Percentiles rank a stretch among this genome's conserved stretches.
phyloP scores from a whole-genome alignment of 2,888 invertebrate species.

The Trilocha varians region DNA sequence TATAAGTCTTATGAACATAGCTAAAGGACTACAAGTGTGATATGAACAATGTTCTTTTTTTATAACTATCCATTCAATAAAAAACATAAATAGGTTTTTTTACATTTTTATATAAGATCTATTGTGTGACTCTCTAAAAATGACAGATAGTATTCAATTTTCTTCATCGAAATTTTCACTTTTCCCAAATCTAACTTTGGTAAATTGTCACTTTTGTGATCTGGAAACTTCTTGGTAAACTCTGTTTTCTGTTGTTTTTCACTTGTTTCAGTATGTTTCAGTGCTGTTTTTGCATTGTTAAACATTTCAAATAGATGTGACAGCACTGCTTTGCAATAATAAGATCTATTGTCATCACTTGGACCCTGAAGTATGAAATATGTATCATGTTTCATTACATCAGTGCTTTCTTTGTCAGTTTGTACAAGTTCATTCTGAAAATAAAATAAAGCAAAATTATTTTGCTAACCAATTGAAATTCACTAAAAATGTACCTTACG shows the following conservation, averaged over 20 bases:
- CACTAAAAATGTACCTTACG: constrained; percentile 20
- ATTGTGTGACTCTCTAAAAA: constrained; percentile 67
- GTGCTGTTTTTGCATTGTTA: constrained; percentile 43
- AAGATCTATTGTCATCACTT: constrained; percentile 58
- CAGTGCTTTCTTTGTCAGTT: constrained; percentile 71
- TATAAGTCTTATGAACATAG: no score
- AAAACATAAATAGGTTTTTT: neutral
- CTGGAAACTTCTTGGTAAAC: constrained; percentile 74
- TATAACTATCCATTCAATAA: no score
- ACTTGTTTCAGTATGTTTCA: constrained; percentile 16
- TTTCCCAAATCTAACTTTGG: constrained; percentile 66
- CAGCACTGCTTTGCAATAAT: constrained; percentile 77
- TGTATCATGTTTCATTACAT: constrained; percentile 75
- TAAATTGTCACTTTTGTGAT: constrained; percentile 59
- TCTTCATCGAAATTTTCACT: constrained; percentile 74
- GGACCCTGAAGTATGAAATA: constrained; percentile 76
- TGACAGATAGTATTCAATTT: constrained; percentile 81
- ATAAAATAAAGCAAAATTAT: constrained; percentile 7
- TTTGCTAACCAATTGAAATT: neutral
- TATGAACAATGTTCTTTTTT: no score
- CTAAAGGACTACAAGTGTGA: no score
- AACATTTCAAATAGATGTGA: constrained; percentile 77
- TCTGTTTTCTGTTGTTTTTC: constrained; percentile 5
- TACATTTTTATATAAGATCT: constrained; percentile 26
- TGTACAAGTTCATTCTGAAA: constrained; percentile 72